Evolutionary conservation across 1,140 invertebrate genomes (phyloP).

Genomic region (Caenorhabditis brenneri): DNA sequence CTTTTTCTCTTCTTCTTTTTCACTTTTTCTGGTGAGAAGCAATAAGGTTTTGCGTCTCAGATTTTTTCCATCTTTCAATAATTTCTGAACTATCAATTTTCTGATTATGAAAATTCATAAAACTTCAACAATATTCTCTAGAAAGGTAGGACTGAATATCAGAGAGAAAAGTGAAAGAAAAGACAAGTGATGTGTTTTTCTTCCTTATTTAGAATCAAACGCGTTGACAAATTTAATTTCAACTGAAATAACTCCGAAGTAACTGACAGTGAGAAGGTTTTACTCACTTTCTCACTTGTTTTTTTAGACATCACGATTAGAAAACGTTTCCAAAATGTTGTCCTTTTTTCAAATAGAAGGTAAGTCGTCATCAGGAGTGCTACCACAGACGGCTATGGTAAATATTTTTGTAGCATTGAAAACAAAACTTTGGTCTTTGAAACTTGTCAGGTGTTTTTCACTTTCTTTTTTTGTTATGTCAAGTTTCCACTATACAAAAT

Average conservation of each 20-base stretch:
- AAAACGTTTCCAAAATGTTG: too few relatives aligned
- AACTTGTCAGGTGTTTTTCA: not conserved
- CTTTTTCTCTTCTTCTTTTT: not conserved
- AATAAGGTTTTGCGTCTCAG: not conserved
- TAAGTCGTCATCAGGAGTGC: too few relatives aligned
- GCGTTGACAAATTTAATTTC: slow-evolving; percentile 6
- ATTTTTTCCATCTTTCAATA: not conserved
- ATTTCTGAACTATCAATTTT: not conserved
- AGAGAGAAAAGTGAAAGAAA: not conserved
- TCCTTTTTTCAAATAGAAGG: too few relatives aligned
- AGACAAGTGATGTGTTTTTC: not conserved
- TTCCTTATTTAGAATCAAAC: slow-evolving; percentile 32
- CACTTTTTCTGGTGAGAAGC: not conserved
- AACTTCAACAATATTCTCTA: not conserved
- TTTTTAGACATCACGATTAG: too few relatives aligned
- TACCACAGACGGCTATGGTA: too few relatives aligned
- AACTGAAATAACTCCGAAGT: not conserved
- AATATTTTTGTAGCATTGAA: too few relatives aligned
- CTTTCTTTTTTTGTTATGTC: not conserved
- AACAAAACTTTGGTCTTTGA: too few relatives aligned
- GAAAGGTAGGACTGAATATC: not conserved
- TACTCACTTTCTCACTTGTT: not conserved
- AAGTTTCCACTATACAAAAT: not conserved
- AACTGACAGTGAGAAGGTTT: not conserved
- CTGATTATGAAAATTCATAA: slow-evolving; percentile 27